Conservation (phyloP, 2,888 invertebrate genomes). For the Dermolepida albohirtum region DNA sequence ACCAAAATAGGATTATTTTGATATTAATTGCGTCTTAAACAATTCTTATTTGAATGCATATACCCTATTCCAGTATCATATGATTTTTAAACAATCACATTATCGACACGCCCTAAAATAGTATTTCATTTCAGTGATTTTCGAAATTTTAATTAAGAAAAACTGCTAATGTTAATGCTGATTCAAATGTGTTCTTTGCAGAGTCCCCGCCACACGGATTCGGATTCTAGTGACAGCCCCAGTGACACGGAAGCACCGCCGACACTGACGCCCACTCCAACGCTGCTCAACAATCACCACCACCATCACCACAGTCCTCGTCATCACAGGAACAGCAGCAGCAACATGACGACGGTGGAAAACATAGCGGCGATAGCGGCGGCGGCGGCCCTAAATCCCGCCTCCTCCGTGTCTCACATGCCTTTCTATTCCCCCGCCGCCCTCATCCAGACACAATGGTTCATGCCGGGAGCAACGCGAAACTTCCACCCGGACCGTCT, state of each 20-base stretch:
- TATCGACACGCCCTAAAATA: too few relatives aligned
- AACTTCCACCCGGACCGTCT: constrained; percentile 63
- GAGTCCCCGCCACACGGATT: constrained; percentile 78
- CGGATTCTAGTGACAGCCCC: constrained; percentile 73
- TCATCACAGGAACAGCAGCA: constrained; percentile 62
- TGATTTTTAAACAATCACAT: too few relatives aligned
- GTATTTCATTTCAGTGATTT: too few relatives aligned
- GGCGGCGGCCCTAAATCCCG: constrained; percentile 68
- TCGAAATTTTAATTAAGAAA: too few relatives aligned
- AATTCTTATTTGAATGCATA: too few relatives aligned
- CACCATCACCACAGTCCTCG: constrained; percentile 63
- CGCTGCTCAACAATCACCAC: constrained; percentile 56
- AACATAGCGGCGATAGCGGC: constrained; percentile 73
- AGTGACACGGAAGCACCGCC: constrained; percentile 68
- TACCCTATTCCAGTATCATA: too few relatives aligned
- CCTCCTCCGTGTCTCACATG: constrained; percentile 55
- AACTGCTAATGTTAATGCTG: too few relatives aligned
- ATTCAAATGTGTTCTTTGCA: constrained; percentile 57
- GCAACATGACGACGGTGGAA: constrained; percentile 71
- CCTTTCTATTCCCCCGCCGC: constrained; percentile 60
- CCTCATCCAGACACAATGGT: constrained; percentile 61
- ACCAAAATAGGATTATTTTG: too few relatives aligned
- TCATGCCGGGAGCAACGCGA: constrained; percentile 67
- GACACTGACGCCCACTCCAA: constrained; percentile 62
- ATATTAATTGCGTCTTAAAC: too few relatives aligned